These are phyloP conservation scores for Channallabes apus DNA, from an alignment of 2,797 vertebrate species.

Conservation along the genomic window DNA sequence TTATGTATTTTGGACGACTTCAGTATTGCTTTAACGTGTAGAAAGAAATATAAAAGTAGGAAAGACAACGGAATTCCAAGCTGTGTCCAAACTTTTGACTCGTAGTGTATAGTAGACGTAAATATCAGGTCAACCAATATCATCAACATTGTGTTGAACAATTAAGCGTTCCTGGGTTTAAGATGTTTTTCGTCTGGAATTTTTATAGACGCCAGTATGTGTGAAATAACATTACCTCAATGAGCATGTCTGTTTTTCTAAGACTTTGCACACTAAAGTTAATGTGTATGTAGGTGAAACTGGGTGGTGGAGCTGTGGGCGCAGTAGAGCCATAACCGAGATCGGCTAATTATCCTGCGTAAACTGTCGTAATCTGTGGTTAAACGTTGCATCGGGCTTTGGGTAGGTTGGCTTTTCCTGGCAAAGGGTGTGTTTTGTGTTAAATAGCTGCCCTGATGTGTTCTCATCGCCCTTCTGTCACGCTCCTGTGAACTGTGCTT, in stretches of 20 bases:
- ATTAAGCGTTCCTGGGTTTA: neutral
- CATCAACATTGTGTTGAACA: neutral
- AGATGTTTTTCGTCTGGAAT: neutral
- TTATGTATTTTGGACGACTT: too few relatives aligned
- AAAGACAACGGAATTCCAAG: too few relatives aligned
- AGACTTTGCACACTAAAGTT: neutral
- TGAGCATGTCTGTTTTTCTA: neutral
- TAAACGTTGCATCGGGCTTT: slow-evolving; percentile 4
- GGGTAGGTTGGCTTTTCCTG: slow-evolving; percentile 21
- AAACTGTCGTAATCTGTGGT: neutral
- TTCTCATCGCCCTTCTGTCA: neutral
- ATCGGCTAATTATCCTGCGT: slow-evolving; percentile 2
- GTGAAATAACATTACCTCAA: neutral
- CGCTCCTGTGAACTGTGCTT: slow-evolving; percentile 18
- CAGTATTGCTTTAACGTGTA: too few relatives aligned
- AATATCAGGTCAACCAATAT: neutral
- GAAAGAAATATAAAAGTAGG: too few relatives aligned
- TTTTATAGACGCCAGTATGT: neutral
- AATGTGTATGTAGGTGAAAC: neutral
- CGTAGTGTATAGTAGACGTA: neutral
- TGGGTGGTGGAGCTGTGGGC: neutral
- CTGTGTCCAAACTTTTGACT: too few relatives aligned
- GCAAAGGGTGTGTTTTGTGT: slow-evolving; percentile 23
- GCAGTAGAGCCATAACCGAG: neutral
- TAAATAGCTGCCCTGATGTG: slow-evolving; percentile 4